A percentile compares a stretch with the other conserved stretches of the same genome.
These are phyloP conservation scores for Ectropis crepuscularia DNA, from an alignment of 2,888 invertebrate genomes.

Conservation along the genomic window DNA sequence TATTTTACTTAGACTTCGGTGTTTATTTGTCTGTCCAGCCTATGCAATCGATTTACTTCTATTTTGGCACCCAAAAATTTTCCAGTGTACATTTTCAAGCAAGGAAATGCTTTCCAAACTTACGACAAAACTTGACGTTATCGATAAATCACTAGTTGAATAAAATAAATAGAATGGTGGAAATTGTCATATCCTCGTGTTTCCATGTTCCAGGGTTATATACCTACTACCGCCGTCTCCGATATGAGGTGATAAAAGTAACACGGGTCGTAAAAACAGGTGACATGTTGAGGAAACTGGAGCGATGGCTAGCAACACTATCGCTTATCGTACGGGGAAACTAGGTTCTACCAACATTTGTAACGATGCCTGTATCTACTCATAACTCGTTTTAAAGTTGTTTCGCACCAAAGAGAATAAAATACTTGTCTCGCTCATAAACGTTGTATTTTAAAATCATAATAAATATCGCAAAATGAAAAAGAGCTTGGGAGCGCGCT, in stretches of 20 bases:
- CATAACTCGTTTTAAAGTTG: neutral
- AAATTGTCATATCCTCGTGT: conserved; percentile 16
- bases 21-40: too few relatives aligned
- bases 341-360: neutral
- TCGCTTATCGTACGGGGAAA: conserved; percentile 24
- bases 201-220: conserved; percentile 12
- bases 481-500: conserved; percentile 2
- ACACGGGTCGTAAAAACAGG: conserved; percentile 28
- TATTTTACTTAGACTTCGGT: too few relatives aligned
- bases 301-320: conserved; percentile 28
- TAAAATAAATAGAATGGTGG: neutral
- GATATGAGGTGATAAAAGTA: conserved; percentile 33
- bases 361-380: neutral
- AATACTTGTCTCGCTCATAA: neutral
- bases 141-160: neutral
- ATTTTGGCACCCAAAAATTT: too few relatives aligned
- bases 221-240: conserved; percentile 11
- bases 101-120: too few relatives aligned
- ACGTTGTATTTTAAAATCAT: conserved; percentile 8
- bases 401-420: neutral
- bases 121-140: too few relatives aligned
- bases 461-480: conserved; percentile 8
- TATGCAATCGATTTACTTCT: too few relatives aligned
- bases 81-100: too few relatives aligned
- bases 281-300: conserved; percentile 29